phyloP scores from a whole-genome alignment of 1,140 invertebrate genomes.

The Halyomorpha halys region DNA sequence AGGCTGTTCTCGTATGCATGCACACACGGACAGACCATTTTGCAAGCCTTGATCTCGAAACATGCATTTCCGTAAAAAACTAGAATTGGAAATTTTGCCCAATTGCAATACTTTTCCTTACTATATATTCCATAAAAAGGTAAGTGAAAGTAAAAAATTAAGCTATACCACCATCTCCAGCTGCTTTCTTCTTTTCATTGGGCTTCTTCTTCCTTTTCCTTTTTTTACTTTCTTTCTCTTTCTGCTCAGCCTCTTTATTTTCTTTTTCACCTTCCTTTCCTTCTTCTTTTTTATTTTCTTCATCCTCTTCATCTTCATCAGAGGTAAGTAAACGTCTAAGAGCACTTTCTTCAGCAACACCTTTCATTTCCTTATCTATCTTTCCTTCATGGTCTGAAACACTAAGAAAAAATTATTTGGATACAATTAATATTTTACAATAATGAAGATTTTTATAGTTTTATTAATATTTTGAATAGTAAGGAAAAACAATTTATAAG shows the following conservation, averaged over 20 bases:
- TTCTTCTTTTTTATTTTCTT: constrained; percentile 74
- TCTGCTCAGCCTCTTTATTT: constrained; percentile 45
- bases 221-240: constrained; percentile 47
- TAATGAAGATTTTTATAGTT: not conserved
- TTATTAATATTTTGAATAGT: not conserved
- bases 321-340: constrained; percentile 75
- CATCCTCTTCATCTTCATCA: constrained; percentile 80
- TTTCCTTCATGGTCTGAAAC: constrained; percentile 66
- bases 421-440: constrained; percentile 5
- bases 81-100: too few relatives aligned
- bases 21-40: too few relatives aligned
- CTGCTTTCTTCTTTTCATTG: constrained; percentile 25
- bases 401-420: constrained; percentile 35
- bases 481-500: too few relatives aligned
- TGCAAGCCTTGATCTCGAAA: too few relatives aligned
- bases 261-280: constrained; percentile 35
- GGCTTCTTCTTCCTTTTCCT: constrained; percentile 47
- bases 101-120: too few relatives aligned
- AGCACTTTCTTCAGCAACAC: constrained; percentile 67
- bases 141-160: not conserved
- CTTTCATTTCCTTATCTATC: constrained; percentile 57
- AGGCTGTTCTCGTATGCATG: too few relatives aligned
- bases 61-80: too few relatives aligned
- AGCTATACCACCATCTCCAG: constrained; percentile 23
- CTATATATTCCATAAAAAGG: too few relatives aligned